These are phyloP conservation scores for Crepidodera aurea DNA, from an alignment of 2,888 invertebrate species.

Conservation along the genomic window DNA sequence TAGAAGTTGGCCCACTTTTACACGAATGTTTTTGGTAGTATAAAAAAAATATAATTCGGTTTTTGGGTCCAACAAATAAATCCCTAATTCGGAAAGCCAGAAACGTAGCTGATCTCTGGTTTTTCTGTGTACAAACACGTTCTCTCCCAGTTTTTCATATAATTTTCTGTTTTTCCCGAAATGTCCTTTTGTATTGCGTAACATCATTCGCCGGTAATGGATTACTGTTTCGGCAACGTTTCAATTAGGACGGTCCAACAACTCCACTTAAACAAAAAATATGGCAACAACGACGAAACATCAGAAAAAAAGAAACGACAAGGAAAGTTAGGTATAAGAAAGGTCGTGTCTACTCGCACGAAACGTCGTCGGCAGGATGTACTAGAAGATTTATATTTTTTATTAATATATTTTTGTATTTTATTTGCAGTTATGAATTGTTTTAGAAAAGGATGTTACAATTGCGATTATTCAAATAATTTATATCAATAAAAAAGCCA, in stretches of 20 bases:
- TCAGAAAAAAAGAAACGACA: constrained; percentile 29
- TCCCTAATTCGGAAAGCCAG: not conserved
- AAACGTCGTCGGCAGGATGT: not conserved
- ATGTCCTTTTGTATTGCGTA: constrained; percentile 19
- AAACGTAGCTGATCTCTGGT: not conserved
- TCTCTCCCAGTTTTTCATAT: not conserved
- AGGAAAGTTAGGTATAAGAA: constrained; percentile 31
- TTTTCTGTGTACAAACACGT: constrained; percentile 2
- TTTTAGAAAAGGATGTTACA: too few species aligned
- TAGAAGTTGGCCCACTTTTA: too few species aligned
- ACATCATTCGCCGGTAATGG: constrained; percentile 31
- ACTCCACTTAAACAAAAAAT: constrained; percentile 27
- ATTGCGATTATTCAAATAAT: too few species aligned
- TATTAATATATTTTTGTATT: not conserved
- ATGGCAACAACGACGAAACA: constrained; percentile 27
- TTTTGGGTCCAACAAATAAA: not conserved
- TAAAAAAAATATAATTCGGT: too few species aligned
- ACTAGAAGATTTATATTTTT: not conserved
- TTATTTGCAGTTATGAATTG: not conserved
- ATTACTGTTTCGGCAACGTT: constrained; percentile 34
- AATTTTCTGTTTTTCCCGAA: constrained; percentile 6
- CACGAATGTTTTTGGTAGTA: too few species aligned
- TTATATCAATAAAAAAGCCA: too few species aligned
- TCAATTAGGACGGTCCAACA: constrained; percentile 34
- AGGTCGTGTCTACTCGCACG: constrained; percentile 21